phyloP scores from a whole-genome alignment of 1,140 invertebrate species.

The Nephila pilipes region DNA sequence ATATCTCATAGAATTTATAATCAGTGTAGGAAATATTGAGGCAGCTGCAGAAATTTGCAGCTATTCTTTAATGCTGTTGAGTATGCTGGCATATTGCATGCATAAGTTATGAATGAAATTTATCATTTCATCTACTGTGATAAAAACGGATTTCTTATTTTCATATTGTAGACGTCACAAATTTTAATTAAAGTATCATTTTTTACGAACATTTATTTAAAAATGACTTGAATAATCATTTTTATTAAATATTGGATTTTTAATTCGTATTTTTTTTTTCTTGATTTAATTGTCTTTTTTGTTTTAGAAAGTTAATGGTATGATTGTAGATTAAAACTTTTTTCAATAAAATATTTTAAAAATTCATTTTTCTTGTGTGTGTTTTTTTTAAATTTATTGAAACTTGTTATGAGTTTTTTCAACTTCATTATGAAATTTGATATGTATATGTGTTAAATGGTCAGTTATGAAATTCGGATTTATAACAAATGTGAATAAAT shows the following conservation, averaged over 20 bases:
- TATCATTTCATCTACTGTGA: slow-evolving; percentile 30
- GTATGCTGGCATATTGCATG: not conserved
- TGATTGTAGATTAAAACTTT: slow-evolving; percentile 10
- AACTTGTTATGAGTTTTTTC: not conserved
- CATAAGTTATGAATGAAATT: not conserved
- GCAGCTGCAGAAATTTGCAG: not conserved
- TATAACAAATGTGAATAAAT: too few relatives aligned
- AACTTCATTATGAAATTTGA: too few relatives aligned
- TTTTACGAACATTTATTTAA: not conserved
- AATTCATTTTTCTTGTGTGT: not conserved
- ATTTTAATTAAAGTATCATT: not conserved
- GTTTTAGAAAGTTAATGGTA: not conserved
- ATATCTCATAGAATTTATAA: not conserved
- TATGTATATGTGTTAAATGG: too few relatives aligned
- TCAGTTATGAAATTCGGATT: too few relatives aligned
- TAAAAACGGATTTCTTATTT: slow-evolving; percentile 2
- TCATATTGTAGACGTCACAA: not conserved
- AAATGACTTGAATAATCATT: slow-evolving; percentile 8
- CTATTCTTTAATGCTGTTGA: not conserved
- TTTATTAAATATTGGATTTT: not conserved
- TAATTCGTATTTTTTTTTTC: slow-evolving; percentile 13
- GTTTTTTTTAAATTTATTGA: not conserved
- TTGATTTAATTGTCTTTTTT: not conserved
- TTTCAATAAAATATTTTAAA: slow-evolving; percentile 30
- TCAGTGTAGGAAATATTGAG: not conserved